Base-by-base conservation (phyloP, 2,888 invertebrate genomes). In the Athalia rosae region DNA sequence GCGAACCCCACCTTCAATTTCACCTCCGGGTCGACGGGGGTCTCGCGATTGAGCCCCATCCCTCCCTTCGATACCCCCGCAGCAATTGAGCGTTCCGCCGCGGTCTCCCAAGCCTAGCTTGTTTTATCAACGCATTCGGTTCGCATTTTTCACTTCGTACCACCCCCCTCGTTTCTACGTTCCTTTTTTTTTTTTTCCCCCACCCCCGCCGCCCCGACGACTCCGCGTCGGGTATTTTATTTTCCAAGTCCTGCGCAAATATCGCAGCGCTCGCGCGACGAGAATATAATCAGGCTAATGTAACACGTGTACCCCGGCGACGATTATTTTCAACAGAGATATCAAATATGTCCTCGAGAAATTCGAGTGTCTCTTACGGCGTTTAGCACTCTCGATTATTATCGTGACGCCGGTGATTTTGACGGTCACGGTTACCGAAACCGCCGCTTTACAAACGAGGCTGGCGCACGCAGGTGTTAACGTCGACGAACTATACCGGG, bases 71-170 rank as follows among this genome's bases (percentile, higher is more conserved):
- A 28, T 28, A 28, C 62, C 41, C 41, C 62, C 11, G 41, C 62
- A 45, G 58, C 71, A 71, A 71, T 71, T 71, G 71, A 71, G 56
- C 71, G 67, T 53, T 71, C 41, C 71, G 28, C 56, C 71, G 41
- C 53, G 64, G 64, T 45, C 67, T 28, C 28, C 53, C 11, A 6
- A 45, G 71, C 43, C 71, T 45, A 43, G 69, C 15, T 69, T 69
- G 69, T 69, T 69, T 69, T 69, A 69, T 69, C 69, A 69, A 13
- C 13, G 13, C 71, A 58, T 71, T 58, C 13, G 45, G 28, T 50
- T 41, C n/a, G 53, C 67, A 53, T 67, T 67, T 67, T 67, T 67
- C 67, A 53, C 67, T 67, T 28, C 50, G 67, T 67, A 67, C 15
- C 9, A 8, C 11, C 11, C 13, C 43, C 47, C 8, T n/a, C 47